Evolutionary conservation across 92 coral and sea anemone genomes (phyloP).

Genomic region (Epizoanthus stellaris): DNA sequence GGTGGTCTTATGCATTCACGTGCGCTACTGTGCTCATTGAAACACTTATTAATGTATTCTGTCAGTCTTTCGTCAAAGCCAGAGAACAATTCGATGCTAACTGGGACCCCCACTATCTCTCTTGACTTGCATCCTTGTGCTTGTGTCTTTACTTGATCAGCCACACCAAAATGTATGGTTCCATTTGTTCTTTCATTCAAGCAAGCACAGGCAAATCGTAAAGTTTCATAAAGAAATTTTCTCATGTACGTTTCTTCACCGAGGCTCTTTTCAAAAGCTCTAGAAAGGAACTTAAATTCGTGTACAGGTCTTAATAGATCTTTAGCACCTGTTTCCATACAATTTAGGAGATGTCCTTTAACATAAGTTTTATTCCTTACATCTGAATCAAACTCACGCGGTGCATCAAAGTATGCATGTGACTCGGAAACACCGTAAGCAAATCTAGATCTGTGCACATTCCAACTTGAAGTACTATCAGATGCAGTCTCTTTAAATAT

Average conservation of each 20-base stretch:
- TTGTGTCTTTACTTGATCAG: constrained; percentile 25
- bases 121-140: constrained; percentile 14
- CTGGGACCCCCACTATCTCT: constrained; percentile 48
- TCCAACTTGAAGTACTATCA: background rate
- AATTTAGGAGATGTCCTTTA: background rate
- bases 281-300: constrained; percentile 37
- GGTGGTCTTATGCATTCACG: constrained; percentile 3
- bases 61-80: constrained; percentile 35
- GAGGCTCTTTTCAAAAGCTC: background rate
- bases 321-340: constrained; percentile 52
- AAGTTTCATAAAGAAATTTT: constrained; percentile 47
- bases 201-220: constrained; percentile 35
- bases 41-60: constrained; percentile 52
- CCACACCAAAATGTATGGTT: constrained; percentile 65
- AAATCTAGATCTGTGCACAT: background rate
- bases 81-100: background rate
- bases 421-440: background rate
- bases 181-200: constrained; percentile 60
- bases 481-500: background rate
- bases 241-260: background rate
- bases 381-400: background rate
- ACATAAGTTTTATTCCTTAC: background rate
- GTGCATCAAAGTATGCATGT: background rate
- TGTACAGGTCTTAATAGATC: constrained; percentile 40
- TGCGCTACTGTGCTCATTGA: constrained; percentile 44